Conservation (phyloP, 2,888 invertebrate genomes). For the Volucella inanis region DNA sequence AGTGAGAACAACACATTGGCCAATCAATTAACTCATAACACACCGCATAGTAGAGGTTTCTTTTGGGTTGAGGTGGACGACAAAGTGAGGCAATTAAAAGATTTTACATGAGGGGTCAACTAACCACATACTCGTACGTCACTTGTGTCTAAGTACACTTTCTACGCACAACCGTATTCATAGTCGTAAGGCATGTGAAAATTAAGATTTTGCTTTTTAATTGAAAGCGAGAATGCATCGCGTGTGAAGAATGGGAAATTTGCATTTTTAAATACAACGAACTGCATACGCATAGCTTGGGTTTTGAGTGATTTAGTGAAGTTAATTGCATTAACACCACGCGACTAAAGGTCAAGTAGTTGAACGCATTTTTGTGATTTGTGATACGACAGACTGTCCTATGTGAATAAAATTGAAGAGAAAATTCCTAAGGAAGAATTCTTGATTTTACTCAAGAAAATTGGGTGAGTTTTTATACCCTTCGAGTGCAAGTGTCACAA, state of each 20-base stretch:
- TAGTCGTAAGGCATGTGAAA: neutral
- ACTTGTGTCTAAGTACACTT: slow-evolving; percentile 24
- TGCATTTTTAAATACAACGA: slow-evolving; percentile 26
- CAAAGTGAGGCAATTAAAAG: neutral
- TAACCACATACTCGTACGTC: slow-evolving; percentile 13
- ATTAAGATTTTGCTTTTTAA: slow-evolving; percentile 1
- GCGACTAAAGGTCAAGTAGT: slow-evolving; percentile 38
- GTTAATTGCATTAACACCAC: slow-evolving; percentile 27
- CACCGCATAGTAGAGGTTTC: neutral
- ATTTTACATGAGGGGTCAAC: slow-evolving; percentile 13
- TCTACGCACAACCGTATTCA: slow-evolving; percentile 8
- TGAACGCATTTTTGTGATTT: slow-evolving; percentile 30
- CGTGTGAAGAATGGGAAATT: slow-evolving; percentile 12
- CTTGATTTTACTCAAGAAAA: too few species aligned
- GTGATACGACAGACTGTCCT: neutral
- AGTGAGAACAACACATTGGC: neutral
- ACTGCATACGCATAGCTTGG: neutral
- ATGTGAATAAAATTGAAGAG: too few species aligned
- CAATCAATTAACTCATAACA: neutral
- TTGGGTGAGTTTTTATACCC: too few species aligned
- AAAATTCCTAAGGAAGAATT: too few species aligned
- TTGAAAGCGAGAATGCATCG: slow-evolving; percentile 32
- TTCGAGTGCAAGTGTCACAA: too few species aligned
- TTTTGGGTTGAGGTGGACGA: neutral
- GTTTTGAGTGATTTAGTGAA: slow-evolving; percentile 23